Percentiles rank a stretch among this genome's conserved stretches.
Evolutionary conservation across 2,113 vertebrate genomes (phyloP).

Genomic region (Oriolus oriolus): DNA sequence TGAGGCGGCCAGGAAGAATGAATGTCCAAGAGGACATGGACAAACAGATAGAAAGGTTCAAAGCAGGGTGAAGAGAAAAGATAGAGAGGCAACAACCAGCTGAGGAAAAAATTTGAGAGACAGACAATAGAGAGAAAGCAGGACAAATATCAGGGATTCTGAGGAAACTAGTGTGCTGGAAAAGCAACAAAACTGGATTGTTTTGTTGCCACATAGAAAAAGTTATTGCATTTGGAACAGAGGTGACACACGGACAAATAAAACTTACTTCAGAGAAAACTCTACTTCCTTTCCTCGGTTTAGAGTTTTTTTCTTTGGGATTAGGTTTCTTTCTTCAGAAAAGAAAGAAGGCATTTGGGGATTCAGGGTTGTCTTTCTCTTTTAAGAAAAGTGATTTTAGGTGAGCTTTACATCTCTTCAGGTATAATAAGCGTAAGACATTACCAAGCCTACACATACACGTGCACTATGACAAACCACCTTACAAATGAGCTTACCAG

Average conservation of each 20-base stretch:
- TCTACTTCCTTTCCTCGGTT: not conserved
- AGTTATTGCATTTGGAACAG: not conserved
- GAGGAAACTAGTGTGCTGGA: not conserved
- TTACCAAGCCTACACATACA: not conserved
- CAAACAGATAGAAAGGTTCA: not conserved
- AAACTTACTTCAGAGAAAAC: not conserved
- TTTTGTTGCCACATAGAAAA: not conserved
- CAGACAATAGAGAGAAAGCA: not conserved
- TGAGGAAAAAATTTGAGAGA: not conserved
- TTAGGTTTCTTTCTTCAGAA: not conserved
- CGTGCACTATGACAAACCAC: not conserved
- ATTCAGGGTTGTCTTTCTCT: not conserved
- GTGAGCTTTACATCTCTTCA: not conserved
- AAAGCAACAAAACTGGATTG: not conserved
- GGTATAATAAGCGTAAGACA: not conserved
- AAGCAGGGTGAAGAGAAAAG: not conserved
- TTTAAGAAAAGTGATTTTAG: not conserved
- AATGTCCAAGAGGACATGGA: not conserved
- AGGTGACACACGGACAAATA: not conserved
- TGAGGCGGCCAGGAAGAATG: not conserved
- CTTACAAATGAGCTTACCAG: not conserved
- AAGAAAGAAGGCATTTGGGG: not conserved
- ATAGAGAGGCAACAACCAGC: not conserved
- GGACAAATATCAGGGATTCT: not conserved
- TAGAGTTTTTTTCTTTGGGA: not conserved